Percentiles rank a stretch among this genome's conserved stretches.
phyloP scores from a whole-genome alignment of 1,140 invertebrate genomes.

The Drosophila sulfurigaster region DNA sequence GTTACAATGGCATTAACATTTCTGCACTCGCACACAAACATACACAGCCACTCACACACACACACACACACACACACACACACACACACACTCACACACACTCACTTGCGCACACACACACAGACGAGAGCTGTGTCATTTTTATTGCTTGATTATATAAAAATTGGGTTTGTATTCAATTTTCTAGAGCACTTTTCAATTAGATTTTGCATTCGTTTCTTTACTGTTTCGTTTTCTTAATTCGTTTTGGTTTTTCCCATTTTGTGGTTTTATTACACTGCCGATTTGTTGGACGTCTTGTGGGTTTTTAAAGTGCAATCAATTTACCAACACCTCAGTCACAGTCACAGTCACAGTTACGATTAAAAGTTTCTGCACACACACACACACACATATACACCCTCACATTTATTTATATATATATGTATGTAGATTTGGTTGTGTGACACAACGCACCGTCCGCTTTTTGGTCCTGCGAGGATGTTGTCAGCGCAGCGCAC shows the following conservation, averaged over 20 bases:
- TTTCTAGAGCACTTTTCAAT: slow-evolving; percentile 27
- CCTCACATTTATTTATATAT: slow-evolving; percentile 2
- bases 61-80: slow-evolving; percentile 29
- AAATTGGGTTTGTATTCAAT: slow-evolving; percentile 71
- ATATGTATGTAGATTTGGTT: slow-evolving; percentile 9
- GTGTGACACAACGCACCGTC: slow-evolving; percentile 64
- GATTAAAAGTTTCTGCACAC: slow-evolving; percentile 48
- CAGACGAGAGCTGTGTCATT: slow-evolving; percentile 47
- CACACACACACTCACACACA: slow-evolving; percentile 29
- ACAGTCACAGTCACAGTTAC: slow-evolving; percentile 32
- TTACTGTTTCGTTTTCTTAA: slow-evolving; percentile 24
- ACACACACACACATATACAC: slow-evolving; percentile 39
- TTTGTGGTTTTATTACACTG: slow-evolving; percentile 15
- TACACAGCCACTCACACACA: slow-evolving; percentile 31
- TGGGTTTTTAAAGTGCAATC: slow-evolving; percentile 72
- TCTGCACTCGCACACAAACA: slow-evolving; percentile 64
- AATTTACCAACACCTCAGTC: slow-evolving; percentile 65
- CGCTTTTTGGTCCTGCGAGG: slow-evolving; percentile 77
- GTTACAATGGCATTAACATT: slow-evolving; percentile 73
- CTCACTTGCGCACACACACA: slow-evolving; percentile 4
- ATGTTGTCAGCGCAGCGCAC: slow-evolving; percentile 82
- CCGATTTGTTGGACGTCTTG: slow-evolving; percentile 29
- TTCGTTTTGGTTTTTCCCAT: slow-evolving; percentile 13
- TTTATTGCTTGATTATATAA: slow-evolving; percentile 84
- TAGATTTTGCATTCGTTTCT: slow-evolving; percentile 20